These are phyloP conservation scores for Epinotia brunnichana DNA, from an alignment of 2,888 invertebrate genomes.

Conservation along the genomic window DNA sequence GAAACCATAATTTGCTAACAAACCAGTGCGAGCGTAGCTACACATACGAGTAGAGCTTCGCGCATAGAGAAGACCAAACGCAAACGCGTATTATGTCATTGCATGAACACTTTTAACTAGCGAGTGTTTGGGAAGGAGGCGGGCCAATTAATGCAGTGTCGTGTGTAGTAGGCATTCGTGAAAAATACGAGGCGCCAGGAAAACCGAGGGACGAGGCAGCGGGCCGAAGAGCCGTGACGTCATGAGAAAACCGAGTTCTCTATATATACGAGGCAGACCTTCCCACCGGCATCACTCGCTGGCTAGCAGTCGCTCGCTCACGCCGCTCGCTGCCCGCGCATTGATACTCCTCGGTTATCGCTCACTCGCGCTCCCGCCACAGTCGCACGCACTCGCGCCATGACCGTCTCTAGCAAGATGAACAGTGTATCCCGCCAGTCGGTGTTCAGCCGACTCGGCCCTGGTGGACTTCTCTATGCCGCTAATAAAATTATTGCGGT, in stretches of 20 bases:
- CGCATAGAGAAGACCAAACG: not conserved
- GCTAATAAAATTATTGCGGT: slow-evolving; percentile 82
- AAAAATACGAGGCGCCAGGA: slow-evolving; percentile 69
- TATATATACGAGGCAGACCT: slow-evolving; percentile 74
- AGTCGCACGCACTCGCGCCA: slow-evolving; percentile 66
- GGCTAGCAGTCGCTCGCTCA: slow-evolving; percentile 66
- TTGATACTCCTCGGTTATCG: slow-evolving; percentile 54
- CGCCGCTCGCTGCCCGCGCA: slow-evolving; percentile 66
- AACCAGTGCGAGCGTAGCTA: not conserved
- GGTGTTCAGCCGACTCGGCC: slow-evolving; percentile 77
- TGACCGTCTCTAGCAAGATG: slow-evolving; percentile 83
- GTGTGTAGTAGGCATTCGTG: slow-evolving; percentile 52
- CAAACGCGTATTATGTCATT: slow-evolving; percentile 11
- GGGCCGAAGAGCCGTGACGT: slow-evolving; percentile 65
- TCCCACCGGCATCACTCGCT: slow-evolving; percentile 76
- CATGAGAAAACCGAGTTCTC: slow-evolving; percentile 77
- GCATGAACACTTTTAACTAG: slow-evolving; percentile 24
- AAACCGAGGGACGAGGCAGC: slow-evolving; percentile 62
- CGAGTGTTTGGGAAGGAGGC: slow-evolving; percentile 52
- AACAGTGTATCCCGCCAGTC: slow-evolving; percentile 82
- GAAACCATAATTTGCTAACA: slow-evolving; percentile 22
- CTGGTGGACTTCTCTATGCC: slow-evolving; percentile 78
- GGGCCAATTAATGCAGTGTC: slow-evolving; percentile 62
- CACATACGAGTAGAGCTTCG: not conserved
- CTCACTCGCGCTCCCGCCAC: slow-evolving; percentile 68